Evolutionary conservation across 2,113 vertebrate genomes (phyloP).

Genomic region (Sturnus vulgaris): DNA sequence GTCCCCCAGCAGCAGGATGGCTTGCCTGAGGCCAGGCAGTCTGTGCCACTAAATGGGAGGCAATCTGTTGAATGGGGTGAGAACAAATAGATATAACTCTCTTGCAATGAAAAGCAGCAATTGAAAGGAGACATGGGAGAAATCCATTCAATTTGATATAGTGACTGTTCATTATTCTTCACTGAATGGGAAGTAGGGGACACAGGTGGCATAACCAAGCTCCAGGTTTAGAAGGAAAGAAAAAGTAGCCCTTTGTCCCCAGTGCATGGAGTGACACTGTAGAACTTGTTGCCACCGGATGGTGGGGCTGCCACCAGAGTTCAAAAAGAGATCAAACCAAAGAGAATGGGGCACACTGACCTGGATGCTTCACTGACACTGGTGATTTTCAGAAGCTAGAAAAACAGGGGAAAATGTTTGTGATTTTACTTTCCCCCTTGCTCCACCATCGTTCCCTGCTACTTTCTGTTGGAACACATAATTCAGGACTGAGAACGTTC

Average conservation of each 20-base stretch:
- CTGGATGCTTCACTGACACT: not conserved
- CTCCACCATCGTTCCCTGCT: not conserved
- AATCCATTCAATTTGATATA: not conserved
- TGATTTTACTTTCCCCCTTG: not conserved
- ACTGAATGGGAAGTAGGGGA: not conserved
- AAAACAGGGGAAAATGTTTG: not conserved
- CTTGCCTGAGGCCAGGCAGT: constrained; percentile 42
- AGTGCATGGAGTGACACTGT: rapidly evolving
- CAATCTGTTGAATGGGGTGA: constrained; percentile 11
- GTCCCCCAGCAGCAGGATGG: constrained; percentile 4
- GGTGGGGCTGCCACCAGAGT: not conserved
- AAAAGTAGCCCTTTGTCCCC: not conserved
- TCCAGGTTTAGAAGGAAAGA: not conserved
- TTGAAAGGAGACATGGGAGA: not conserved
- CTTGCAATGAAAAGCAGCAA: not conserved
- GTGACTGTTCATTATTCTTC: not conserved
- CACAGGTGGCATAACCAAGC: not conserved
- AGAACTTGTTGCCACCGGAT: not conserved
- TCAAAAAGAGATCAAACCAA: not conserved
- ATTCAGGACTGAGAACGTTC: not conserved
- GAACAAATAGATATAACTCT: constrained; percentile 2
- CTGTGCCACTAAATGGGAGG: not conserved
- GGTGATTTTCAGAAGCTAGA: not conserved
- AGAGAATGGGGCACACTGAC: not conserved
- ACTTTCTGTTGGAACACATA: not conserved